A percentile compares a stretch with the other conserved stretches of the same genome.
phyloP scores from a whole-genome alignment of 2,113 vertebrate genomes.

The Etheostoma cragini region DNA sequence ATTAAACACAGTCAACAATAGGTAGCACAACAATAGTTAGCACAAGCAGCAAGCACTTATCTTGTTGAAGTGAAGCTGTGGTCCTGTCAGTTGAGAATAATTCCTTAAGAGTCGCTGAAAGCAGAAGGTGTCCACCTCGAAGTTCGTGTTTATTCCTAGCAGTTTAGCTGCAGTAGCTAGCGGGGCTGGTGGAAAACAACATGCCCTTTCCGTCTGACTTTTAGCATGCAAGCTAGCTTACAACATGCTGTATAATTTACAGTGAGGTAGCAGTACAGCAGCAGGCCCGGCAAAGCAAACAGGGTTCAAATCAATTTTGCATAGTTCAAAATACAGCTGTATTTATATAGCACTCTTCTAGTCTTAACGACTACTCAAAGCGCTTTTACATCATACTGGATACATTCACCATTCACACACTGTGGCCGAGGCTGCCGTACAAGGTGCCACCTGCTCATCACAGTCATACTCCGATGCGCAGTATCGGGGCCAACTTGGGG shows the following conservation, averaged over 20 bases:
- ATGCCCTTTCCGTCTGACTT: background rate
- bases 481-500: no score
- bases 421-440: no score
- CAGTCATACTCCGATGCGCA: no score
- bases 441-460: no score
- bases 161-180: no score
- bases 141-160: background rate
- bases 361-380: no score
- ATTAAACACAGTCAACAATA: background rate
- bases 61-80: background rate
- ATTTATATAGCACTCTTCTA: no score
- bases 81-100: background rate
- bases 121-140: background rate
- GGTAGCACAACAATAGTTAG: background rate
- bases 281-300: background rate
- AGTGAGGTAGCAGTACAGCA: background rate
- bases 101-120: background rate
- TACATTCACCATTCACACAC: no score
- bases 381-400: no score
- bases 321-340: no score
- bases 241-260: background rate
- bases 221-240: background rate
- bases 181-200: background rate
- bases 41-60: background rate
- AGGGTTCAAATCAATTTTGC: no score